Base-by-base conservation (phyloP, 1,140 invertebrate genomes). In the Apis laboriosa region DNA sequence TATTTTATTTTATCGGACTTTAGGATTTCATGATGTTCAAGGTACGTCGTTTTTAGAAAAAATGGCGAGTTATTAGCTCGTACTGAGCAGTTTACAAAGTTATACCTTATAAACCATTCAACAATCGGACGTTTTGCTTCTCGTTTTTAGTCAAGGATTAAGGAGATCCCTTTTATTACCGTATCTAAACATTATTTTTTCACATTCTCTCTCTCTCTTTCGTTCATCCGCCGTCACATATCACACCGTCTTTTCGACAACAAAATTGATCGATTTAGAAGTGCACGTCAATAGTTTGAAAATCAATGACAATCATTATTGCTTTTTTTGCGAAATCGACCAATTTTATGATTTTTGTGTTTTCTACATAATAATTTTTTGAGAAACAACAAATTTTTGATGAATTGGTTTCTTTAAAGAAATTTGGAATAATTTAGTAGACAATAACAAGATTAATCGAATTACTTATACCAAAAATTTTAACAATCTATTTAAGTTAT, bases 71-170 rank as follows among this genome's bases (percentile, higher is more conserved):
- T 13, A 7, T 58, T 15, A 13, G 19, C 34, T 13, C 1, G 21
- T 11, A 11, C 12, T 53, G 15, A 73, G 13, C 58, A 56, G 72
- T 34, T 80, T 84, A 76, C 28, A 66, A 83, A 87, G 70, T 4
- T 19, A 9, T 11, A 68, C 86, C 9, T 83, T 24, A 58, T 64
- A 63, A 84, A 60, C 56, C 77, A 78, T 43, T 60, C 56, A 87
- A 84, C 68, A 68, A 87, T 84, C 67, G 86, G 72, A 80, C 74
- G 82, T 83, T 83, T 79, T 73, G 58, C 60, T 60, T 70, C 79
- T 80, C 56, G 34, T 34, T 56, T 78, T 75, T 24, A 34, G 55
- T 76, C 56, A 58, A 85, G 82, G 70, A 34, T 55, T 56, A 61
- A 70, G 53, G 13, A n/a, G 66, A 68, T 28, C 24, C n/a, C 19